Evolutionary conservation across 2,888 invertebrate genomes (phyloP).

Genomic region (Laspeyria flexula): DNA sequence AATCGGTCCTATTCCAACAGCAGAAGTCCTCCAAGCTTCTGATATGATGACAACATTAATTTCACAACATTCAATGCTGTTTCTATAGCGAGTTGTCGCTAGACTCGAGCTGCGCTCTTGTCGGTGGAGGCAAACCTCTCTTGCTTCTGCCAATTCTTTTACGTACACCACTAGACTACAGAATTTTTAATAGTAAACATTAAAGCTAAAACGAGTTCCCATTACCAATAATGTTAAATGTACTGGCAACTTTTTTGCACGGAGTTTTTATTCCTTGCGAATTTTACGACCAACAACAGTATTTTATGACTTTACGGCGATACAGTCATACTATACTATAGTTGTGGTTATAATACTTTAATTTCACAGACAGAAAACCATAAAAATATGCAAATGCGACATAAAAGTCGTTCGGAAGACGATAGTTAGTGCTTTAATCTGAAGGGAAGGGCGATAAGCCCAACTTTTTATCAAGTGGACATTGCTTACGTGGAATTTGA

Average conservation of each 20-base stretch:
- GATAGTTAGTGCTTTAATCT: slow-evolving; percentile 70
- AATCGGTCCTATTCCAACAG: too few species aligned
- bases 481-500: too few species aligned
- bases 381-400: slow-evolving; percentile 83
- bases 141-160: too few species aligned
- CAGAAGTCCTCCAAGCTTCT: too few species aligned
- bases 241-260: slow-evolving; percentile 70
- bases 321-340: slow-evolving; percentile 60
- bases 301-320: slow-evolving; percentile 78
- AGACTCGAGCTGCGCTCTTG: too few species aligned
- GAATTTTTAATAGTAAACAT: too few species aligned
- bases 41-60: too few species aligned
- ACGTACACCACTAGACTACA: too few species aligned
- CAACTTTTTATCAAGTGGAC: slow-evolving; percentile 30
- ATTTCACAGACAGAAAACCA: slow-evolving; percentile 82
- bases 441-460: slow-evolving; percentile 35
- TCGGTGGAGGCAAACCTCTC: too few species aligned
- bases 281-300: slow-evolving; percentile 78
- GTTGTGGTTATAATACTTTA: slow-evolving; percentile 82
- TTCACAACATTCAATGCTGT: too few species aligned
- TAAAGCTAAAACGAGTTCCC: neutral
- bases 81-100: too few species aligned
- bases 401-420: slow-evolving; percentile 72
- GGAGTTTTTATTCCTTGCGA: slow-evolving; percentile 76
- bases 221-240: slow-evolving; percentile 61